Evolutionary conservation across 1,140 invertebrate species (phyloP), one percentile per base, ranked within the genome.

Genomic region (Carposina sasakii): DNA sequence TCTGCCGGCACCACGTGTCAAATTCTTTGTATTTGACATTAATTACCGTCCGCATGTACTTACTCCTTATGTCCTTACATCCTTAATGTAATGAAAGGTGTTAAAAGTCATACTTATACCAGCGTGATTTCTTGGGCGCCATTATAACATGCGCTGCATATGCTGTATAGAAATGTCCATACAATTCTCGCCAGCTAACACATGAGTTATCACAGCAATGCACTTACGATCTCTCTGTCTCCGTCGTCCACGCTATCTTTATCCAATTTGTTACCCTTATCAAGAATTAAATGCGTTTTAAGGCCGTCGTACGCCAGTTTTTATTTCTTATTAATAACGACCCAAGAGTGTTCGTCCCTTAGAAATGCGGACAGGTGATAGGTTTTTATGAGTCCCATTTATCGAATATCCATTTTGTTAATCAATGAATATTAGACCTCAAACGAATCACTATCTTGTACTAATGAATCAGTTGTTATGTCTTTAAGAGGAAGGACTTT

Each of bases 221-320:
- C 79, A 81, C 79, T 83, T 83, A 83, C 79, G 69, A 83, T 83
- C 79, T 78, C 69, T 60, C 62, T 79, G 74, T 79, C 78, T 69
- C 67, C 62, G 61, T 68, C 61, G 48, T 53, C 50, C 53, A 48
- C 69, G 61, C 73, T 84, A 84, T 84, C 81, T 81, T 74, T 74
- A 81, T 84, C 71, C 81, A 84, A 84, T 84, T 84, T 84, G 81
- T 84, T 81, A 84, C 77, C 77, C 75, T 81, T 84, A 84, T 84
- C 81, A 76, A 74, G 75, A 73, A 81, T 84, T 84, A 84, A 84
- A 84, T 84, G 77, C 74, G 67, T 84, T 84, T 81, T 77, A 78
- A 71, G 57, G 56, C 72, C 66, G 60, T 65, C 67, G 54, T 57
- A 64, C 57, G 67, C 60, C 63, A 63, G 63, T 67, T 71, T 75